phyloP scores from a whole-genome alignment of 2,888 invertebrate genomes.

The Linyphia triangularis region DNA sequence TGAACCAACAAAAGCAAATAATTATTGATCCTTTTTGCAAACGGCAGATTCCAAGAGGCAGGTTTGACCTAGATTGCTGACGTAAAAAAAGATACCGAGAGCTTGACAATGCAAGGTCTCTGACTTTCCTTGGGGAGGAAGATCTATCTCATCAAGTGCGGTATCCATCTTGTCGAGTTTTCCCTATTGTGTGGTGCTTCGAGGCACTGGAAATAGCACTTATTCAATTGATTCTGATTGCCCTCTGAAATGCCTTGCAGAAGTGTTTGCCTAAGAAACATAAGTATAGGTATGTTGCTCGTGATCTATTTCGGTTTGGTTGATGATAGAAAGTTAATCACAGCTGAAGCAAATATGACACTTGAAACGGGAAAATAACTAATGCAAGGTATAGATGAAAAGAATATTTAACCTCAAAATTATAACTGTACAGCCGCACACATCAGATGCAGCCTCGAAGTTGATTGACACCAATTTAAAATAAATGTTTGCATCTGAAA shows the following conservation, averaged over 20 bases:
- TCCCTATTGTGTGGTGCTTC: not conserved
- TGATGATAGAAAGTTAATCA: too few species aligned
- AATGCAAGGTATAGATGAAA: too few species aligned
- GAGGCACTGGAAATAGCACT: conserved; percentile 6
- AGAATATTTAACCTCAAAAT: too few species aligned
- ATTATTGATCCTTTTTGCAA: conserved; percentile 39
- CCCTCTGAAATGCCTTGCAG: not conserved
- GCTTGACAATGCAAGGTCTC: not conserved
- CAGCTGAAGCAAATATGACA: too few species aligned
- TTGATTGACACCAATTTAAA: too few species aligned
- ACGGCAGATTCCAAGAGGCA: conserved; percentile 3
- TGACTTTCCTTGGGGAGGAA: conserved; percentile 6
- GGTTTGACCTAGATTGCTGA: conserved; percentile 40
- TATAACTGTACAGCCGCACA: too few species aligned
- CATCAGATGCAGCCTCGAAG: too few species aligned
- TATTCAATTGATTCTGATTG: not conserved
- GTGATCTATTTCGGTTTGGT: not conserved
- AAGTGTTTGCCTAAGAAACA: not conserved
- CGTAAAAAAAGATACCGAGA: conserved; percentile 7
- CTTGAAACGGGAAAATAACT: too few species aligned
- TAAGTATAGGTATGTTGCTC: not conserved
- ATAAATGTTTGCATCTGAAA: too few species aligned
- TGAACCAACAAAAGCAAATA: not conserved
- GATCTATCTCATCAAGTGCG: not conserved
- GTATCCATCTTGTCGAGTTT: not conserved